Evolutionary conservation across 2,113 vertebrate genomes (phyloP).

Genomic region (Gymnocephalus cernua): DNA sequence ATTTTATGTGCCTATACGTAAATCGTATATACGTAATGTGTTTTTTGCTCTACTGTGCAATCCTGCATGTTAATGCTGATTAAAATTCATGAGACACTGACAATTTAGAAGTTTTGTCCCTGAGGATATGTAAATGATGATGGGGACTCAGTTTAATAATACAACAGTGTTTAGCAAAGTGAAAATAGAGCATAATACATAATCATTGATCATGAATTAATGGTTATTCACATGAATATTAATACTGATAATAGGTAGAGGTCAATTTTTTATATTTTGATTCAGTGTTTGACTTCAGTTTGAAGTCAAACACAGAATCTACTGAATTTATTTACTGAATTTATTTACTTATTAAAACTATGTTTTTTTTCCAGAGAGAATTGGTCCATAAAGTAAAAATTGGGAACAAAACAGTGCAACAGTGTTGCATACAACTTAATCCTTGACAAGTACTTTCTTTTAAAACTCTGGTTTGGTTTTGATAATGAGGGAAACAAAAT

Average conservation of each 20-base stretch:
- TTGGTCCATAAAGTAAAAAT: neutral
- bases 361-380: neutral
- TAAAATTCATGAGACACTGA: slow-evolving; percentile 45
- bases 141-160: neutral
- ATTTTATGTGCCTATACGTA: neutral
- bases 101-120: slow-evolving; percentile 14
- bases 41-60: slow-evolving; percentile 14
- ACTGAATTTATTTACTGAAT: too few relatives aligned
- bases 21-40: neutral
- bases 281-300: neutral
- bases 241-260: neutral
- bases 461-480: neutral
- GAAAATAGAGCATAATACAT: slow-evolving; percentile 6
- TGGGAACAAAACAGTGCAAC: neutral
- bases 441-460: neutral
- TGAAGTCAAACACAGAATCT: too few relatives aligned
- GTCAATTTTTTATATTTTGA: neutral
- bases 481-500: neutral
- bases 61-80: slow-evolving; percentile 6
- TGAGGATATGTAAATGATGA: slow-evolving; percentile 26
- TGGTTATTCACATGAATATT: neutral
- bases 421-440: too few relatives aligned
- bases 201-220: neutral
- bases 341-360: neutral
- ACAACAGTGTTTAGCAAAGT: neutral